phyloP scores from a whole-genome alignment of 2,113 vertebrate species.

The Picathartes gymnocephalus region DNA sequence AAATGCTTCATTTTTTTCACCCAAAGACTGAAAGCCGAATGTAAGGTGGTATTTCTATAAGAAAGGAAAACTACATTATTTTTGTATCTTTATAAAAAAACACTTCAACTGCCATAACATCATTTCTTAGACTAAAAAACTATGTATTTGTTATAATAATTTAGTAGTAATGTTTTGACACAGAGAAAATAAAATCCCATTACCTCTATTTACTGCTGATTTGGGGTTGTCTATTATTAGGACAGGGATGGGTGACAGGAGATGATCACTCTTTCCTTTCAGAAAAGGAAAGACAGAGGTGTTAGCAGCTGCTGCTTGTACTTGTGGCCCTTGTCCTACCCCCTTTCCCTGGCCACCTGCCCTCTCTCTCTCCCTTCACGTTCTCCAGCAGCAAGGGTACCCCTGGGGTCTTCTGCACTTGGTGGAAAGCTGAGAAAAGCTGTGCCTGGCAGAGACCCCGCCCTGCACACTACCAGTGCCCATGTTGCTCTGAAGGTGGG shows the following conservation, averaged over 20 bases:
- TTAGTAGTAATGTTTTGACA: not conserved
- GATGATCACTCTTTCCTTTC: not conserved
- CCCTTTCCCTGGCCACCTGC: not conserved
- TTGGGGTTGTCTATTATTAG: not conserved
- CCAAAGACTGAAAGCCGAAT: not conserved
- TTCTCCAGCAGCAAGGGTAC: not conserved
- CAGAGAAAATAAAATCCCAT: not conserved
- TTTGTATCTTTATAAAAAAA: not conserved
- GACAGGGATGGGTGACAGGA: not conserved
- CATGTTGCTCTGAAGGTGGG: rapidly evolving
- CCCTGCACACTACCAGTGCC: rapidly evolving
- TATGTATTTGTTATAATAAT: not conserved
- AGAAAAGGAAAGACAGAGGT: not conserved
- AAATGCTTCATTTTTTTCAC: not conserved
- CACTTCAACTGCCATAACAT: not conserved
- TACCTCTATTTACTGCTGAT: not conserved
- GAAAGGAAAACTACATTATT: not conserved
- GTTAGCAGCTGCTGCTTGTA: not conserved
- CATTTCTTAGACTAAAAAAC: not conserved
- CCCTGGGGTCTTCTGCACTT: not conserved
- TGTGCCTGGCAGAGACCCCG: not conserved
- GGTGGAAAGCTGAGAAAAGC: not conserved
- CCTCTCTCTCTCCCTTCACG: rapidly evolving
- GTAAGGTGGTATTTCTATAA: not conserved
- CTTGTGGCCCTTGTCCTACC: not conserved